Conservation (phyloP, 2,797 vertebrate genomes). For the Coregonus ussuriensis region DNA sequence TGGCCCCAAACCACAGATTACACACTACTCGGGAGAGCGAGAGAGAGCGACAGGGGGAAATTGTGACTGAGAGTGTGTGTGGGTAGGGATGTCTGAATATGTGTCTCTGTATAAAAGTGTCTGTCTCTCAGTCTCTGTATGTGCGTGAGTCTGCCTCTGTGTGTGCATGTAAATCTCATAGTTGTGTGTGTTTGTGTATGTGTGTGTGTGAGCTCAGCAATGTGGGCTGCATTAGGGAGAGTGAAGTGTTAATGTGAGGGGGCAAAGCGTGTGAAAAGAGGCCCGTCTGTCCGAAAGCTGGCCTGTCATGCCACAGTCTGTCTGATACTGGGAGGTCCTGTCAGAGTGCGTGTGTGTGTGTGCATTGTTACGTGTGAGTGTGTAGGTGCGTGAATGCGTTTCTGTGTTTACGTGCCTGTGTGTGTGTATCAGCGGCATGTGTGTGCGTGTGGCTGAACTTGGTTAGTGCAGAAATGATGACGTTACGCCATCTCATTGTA, state of each 20-base stretch:
- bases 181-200: slow-evolving; percentile 9
- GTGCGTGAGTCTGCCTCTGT: background rate
- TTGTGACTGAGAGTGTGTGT: slow-evolving; percentile 7
- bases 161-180: slow-evolving; percentile 11
- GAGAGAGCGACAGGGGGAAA: slow-evolving; percentile 56
- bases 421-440: slow-evolving; percentile 34
- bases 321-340: slow-evolving; percentile 7
- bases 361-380: slow-evolving; percentile 7
- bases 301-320: slow-evolving; percentile 2
- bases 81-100: background rate
- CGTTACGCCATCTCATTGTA: slow-evolving; percentile 42
- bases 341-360: slow-evolving; percentile 24
- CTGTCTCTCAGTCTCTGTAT: slow-evolving; percentile 13
- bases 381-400: background rate
- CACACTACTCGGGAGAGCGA: slow-evolving; percentile 59
- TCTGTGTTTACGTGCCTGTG: slow-evolving; percentile 27
- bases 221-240: slow-evolving; percentile 20
- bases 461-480: slow-evolving; percentile 31
- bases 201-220: slow-evolving; percentile 15
- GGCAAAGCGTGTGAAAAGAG: slow-evolving; percentile 12
- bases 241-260: slow-evolving; percentile 22
- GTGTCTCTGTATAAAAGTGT: slow-evolving; percentile 8
- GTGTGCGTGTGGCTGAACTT: slow-evolving; percentile 4
- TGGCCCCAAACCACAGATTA: slow-evolving; percentile 83
- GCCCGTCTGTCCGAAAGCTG: slow-evolving; percentile 17